phyloP scores from a whole-genome alignment of 2,113 vertebrate genomes.

The Alaudala cheleensis region DNA sequence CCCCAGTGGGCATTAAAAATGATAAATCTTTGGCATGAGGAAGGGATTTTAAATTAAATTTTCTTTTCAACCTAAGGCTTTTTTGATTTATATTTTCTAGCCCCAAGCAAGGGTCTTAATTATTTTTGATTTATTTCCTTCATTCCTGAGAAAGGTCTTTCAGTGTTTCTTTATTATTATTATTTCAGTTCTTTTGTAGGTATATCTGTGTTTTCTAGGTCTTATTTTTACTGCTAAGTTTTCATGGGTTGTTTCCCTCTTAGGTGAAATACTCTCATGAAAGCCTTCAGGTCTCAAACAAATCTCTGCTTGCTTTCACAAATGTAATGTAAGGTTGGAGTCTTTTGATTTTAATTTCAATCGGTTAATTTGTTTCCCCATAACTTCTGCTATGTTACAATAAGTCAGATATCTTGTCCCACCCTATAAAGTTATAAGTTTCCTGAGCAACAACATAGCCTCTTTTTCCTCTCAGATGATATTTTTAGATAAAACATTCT shows the following conservation, averaged over 20 bases:
- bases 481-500: background rate
- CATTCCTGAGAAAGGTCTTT: constrained; percentile 55
- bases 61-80: constrained; percentile 53
- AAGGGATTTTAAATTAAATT: constrained; percentile 62
- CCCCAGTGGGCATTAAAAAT: constrained; percentile 44
- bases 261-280: background rate
- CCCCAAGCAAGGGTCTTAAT: constrained; percentile 63
- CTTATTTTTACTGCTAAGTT: background rate
- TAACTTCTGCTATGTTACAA: background rate
- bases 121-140: constrained; percentile 72
- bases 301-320: background rate
- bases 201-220: background rate
- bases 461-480: background rate
- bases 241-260: background rate
- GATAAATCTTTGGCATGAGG: constrained; percentile 56
- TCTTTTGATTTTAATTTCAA: background rate
- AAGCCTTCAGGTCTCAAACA: background rate
- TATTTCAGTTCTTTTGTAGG: constrained; percentile 36
- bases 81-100: constrained; percentile 68
- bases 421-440: background rate
- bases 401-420: background rate
- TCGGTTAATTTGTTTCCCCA: background rate
- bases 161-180: constrained; percentile 50
- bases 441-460: background rate
- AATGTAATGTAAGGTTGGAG: background rate